These are phyloP conservation scores for Drosophila anceps DNA, from an alignment of 2,888 invertebrate genomes.

Conservation along the genomic window DNA sequence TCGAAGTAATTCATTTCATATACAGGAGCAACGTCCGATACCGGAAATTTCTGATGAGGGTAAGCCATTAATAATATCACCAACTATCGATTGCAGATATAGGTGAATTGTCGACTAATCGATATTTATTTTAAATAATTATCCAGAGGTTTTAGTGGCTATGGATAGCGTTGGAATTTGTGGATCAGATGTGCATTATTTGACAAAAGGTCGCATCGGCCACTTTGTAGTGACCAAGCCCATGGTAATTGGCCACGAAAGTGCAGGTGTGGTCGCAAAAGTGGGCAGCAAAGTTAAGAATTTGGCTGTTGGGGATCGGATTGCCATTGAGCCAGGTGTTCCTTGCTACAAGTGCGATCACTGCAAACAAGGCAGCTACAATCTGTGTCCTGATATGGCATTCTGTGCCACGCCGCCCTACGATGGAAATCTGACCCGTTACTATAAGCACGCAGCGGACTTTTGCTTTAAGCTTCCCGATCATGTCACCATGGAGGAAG, in stretches of 20 bases:
- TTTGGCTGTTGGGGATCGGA: constrained; percentile 93
- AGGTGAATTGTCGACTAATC: not conserved
- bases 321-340: constrained; percentile 97
- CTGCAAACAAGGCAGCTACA: constrained; percentile 95
- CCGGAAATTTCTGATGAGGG: constrained; percentile 91
- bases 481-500: constrained; percentile 96
- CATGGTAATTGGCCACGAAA: constrained; percentile 98
- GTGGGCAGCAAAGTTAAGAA: constrained; percentile 89
- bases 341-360: constrained; percentile 93
- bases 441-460: constrained; percentile 95
- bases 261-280: constrained; percentile 92
- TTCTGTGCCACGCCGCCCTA: constrained; percentile 98
- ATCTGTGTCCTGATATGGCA: constrained; percentile 93
- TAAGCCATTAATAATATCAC: constrained; percentile 22
- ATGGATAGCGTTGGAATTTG: constrained; percentile 98
- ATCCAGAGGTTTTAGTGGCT: constrained; percentile 87
- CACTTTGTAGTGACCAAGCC: constrained; percentile 94
- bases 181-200: constrained; percentile 97
- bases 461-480: constrained; percentile 96
- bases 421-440: constrained; percentile 95
- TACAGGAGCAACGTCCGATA: constrained; percentile 92
- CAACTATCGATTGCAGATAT: not conserved
- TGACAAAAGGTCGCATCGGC: constrained; percentile 93
- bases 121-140: not conserved
- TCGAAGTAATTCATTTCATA: not conserved